Percentiles rank a stretch among this genome's conserved stretches.
Conservation (phyloP, 2,113 vertebrate genomes). For the Galeopterus variegatus region DNA sequence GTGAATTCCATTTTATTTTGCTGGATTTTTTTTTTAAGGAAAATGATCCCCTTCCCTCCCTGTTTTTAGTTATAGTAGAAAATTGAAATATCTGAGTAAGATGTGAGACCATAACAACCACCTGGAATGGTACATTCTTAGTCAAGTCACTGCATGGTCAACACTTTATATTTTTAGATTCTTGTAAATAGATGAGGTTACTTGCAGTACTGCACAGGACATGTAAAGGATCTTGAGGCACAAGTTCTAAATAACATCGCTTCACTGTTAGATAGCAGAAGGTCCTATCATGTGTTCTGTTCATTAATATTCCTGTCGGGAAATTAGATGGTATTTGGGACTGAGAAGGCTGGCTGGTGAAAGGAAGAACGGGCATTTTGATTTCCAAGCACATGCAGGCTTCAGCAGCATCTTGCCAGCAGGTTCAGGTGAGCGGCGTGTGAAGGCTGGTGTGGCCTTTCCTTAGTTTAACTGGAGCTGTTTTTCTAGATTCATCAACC, state of each 20-base stretch:
- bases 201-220: neutral
- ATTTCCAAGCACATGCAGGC: neutral
- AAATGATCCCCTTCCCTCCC: neutral
- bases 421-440: neutral
- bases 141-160: neutral
- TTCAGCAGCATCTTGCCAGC: slow-evolving; percentile 1
- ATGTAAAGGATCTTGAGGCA: neutral
- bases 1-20: slow-evolving; percentile 43
- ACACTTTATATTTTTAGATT: slow-evolving; percentile 1
- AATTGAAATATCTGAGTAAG: slow-evolving; percentile 3
- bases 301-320: neutral
- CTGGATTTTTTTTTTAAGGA: slow-evolving; percentile 51
- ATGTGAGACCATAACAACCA: neutral
- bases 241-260: neutral
- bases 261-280: neutral
- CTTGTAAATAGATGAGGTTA: neutral
- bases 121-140: neutral
- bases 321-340: slow-evolving; percentile 40
- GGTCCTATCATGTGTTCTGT: neutral
- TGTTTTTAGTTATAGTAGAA: neutral
- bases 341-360: neutral
- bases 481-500: slow-evolving; percentile 4
- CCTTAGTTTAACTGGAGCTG: neutral
- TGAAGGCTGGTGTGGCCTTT: neutral
- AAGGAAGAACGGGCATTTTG: neutral